Evolutionary conservation across 2,113 vertebrate species (phyloP).

Genomic region (Sigmodon hispidus): DNA sequence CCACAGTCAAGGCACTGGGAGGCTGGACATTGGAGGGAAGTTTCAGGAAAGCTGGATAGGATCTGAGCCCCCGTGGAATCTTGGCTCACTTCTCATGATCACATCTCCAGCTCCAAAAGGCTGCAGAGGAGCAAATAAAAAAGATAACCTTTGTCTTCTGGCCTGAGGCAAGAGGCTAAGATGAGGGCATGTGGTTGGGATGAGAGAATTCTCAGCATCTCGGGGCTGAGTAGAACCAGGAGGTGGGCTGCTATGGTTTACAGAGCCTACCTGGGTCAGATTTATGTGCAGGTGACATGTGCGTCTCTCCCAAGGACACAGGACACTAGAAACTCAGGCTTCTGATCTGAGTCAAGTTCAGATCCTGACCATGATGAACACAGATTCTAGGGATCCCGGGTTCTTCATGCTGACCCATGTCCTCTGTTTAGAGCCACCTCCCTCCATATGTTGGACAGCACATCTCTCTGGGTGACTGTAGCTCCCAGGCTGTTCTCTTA

Average conservation of each 20-base stretch:
- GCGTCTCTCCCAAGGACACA: neutral
- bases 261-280: fast-evolving
- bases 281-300: no score
- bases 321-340: neutral
- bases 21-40: no score
- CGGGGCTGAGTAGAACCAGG: neutral
- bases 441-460: neutral
- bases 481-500: neutral
- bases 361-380: neutral
- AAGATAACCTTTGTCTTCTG: neutral
- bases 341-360: no score
- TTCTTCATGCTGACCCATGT: no score
- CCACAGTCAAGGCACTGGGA: neutral
- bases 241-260: fast-evolving
- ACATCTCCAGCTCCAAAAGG: fast-evolving
- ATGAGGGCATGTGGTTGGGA: fast-evolving
- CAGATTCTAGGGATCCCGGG: neutral
- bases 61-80: no score
- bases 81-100: fast-evolving
- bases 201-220: neutral
- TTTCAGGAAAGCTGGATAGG: fast-evolving
- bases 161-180: neutral
- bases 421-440: neutral
- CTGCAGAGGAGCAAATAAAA: fast-evolving
- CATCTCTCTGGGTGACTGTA: neutral